A percentile compares a stretch with the other conserved stretches of the same genome.
phyloP scores from a whole-genome alignment of 2,113 vertebrate species.

The Amblyornis subalaris region DNA sequence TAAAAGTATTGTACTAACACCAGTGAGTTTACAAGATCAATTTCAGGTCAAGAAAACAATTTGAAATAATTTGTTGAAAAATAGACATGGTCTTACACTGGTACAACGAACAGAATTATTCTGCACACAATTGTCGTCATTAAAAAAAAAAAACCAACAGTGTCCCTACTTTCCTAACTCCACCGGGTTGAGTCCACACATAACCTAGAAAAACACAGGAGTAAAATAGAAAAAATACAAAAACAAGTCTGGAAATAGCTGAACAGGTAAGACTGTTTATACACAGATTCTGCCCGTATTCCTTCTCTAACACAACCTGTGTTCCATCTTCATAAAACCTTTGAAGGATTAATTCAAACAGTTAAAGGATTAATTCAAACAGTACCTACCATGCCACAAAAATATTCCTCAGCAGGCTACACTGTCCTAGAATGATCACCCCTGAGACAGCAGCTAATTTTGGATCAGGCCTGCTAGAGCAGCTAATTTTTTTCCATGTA shows the following conservation, averaged over 20 bases:
- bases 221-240: neutral
- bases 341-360: no score
- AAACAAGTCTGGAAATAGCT: neutral
- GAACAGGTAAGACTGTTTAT: neutral
- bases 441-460: neutral
- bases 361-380: neutral
- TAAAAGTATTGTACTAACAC: neutral
- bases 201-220: neutral
- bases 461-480: neutral
- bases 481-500: neutral
- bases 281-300: neutral
- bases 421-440: neutral
- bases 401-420: neutral
- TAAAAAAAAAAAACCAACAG: neutral
- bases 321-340: neutral
- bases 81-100: neutral
- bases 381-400: neutral
- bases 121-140: neutral
- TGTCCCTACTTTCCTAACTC: neutral
- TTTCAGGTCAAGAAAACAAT: neutral
- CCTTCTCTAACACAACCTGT: neutral
- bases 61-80: neutral
- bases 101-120: neutral
- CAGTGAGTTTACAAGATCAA: neutral
- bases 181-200: neutral